Conservation (phyloP, 1,140 invertebrate species). For the Leguminivora glycinivorella region DNA sequence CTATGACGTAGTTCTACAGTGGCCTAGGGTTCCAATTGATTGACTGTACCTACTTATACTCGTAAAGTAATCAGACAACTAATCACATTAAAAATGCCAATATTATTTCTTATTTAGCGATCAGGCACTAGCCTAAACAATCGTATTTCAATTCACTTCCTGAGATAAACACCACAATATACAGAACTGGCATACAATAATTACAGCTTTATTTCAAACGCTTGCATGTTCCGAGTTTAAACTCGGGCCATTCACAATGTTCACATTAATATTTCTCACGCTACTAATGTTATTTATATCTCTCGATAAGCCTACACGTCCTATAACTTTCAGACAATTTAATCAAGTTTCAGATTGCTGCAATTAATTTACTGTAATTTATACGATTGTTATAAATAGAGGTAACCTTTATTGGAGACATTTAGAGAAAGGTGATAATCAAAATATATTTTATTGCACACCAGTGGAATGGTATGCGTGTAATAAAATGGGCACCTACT, state of each 20-base stretch:
- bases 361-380: slow-evolving; percentile 18
- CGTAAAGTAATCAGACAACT: neutral
- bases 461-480: no score
- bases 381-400: neutral
- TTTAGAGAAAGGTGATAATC: neutral
- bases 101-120: neutral
- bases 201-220: slow-evolving; percentile 2
- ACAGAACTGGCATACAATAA: slow-evolving; percentile 8
- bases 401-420: neutral
- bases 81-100: no score
- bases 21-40: no score
- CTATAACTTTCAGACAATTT: slow-evolving; percentile 25
- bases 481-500: no score
- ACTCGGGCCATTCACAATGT: slow-evolving; percentile 19
- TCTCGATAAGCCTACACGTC: slow-evolving; percentile 27
- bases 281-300: slow-evolving; percentile 25
- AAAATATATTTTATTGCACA: neutral
- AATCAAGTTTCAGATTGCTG: slow-evolving; percentile 20
- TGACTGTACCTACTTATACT: no score
- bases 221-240: slow-evolving; percentile 20
- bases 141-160: neutral
- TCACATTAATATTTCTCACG: slow-evolving; percentile 28
- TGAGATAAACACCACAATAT: neutral
- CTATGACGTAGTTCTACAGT: no score
- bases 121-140: neutral